Evolutionary conservation across 2,113 vertebrate genomes (phyloP).

Genomic region (Numenius arquata): DNA sequence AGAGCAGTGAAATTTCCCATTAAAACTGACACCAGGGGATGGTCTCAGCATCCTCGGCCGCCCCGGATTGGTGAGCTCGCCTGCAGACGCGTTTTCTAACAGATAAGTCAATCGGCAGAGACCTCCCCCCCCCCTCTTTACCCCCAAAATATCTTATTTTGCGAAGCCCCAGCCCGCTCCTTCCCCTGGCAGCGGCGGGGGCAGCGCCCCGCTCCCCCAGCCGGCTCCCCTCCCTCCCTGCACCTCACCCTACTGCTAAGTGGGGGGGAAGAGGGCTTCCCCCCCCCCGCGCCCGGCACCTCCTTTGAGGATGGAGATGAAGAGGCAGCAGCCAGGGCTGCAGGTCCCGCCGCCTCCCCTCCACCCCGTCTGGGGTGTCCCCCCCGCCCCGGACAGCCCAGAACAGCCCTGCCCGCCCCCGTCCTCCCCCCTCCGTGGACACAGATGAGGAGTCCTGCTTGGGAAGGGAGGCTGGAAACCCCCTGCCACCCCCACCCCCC

Average conservation of each 20-base stretch:
- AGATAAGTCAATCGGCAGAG: slow-evolving; percentile 1
- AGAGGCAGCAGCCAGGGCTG: background rate
- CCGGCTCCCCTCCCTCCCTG: background rate
- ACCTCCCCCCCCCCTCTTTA: background rate
- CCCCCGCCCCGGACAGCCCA: background rate
- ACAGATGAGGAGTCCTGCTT: background rate
- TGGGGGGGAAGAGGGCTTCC: background rate
- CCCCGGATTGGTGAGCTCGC: background rate
- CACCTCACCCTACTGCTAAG: background rate
- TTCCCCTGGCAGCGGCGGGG: background rate
- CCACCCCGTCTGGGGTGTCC: background rate
- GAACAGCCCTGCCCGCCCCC: background rate
- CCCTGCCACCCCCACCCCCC: too few relatives aligned
- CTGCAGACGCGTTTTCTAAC: background rate
- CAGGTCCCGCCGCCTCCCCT: background rate
- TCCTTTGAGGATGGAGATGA: background rate
- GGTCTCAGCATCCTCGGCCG: background rate
- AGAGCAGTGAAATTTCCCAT: slow-evolving; percentile 6
- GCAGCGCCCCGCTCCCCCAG: background rate
- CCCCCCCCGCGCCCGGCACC: background rate
- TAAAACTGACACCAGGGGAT: background rate
- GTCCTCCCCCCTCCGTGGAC: background rate
- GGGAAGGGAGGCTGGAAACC: background rate
- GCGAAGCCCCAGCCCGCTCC: background rate
- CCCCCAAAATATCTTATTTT: background rate